phyloP scores from a whole-genome alignment of 2,888 invertebrate species.

The Chorisops tibialis region DNA sequence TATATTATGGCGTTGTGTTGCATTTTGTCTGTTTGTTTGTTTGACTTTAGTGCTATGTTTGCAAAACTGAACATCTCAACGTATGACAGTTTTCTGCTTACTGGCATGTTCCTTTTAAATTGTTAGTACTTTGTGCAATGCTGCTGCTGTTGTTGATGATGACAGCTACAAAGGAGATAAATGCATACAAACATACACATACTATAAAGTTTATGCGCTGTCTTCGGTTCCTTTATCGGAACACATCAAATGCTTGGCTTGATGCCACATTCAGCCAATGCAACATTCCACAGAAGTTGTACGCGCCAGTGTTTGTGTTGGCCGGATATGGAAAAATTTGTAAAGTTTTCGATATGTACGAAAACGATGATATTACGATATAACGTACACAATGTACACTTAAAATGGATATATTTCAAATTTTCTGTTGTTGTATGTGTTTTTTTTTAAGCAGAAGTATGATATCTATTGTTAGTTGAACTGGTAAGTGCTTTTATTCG shows the following conservation, averaged over 20 bases:
- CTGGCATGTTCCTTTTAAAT: too few species aligned
- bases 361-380: not conserved
- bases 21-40: too few species aligned
- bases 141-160: not conserved
- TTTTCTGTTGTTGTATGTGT: too few species aligned
- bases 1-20: too few species aligned
- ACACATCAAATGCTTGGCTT: conserved; percentile 14
- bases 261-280: conserved; percentile 14
- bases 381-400: not conserved
- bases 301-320: too few species aligned
- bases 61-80: conserved; percentile 7
- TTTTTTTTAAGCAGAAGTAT: too few species aligned
- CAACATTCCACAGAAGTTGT: conserved; percentile 14
- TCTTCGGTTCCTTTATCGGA: conserved; percentile 7
- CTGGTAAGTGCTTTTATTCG: too few species aligned
- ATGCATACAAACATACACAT: not conserved
- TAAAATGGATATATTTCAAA: too few species aligned
- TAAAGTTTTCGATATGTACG: not conserved
- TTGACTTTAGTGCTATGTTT: not conserved
- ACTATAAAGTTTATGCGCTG: not conserved
- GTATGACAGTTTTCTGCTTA: not conserved
- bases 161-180: not conserved
- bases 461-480: too few species aligned
- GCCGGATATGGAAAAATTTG: not conserved
- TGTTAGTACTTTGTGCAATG: not conserved